These are phyloP conservation scores for Samia ricini DNA, from an alignment of 1,140 invertebrate species.

Conservation along the genomic window DNA sequence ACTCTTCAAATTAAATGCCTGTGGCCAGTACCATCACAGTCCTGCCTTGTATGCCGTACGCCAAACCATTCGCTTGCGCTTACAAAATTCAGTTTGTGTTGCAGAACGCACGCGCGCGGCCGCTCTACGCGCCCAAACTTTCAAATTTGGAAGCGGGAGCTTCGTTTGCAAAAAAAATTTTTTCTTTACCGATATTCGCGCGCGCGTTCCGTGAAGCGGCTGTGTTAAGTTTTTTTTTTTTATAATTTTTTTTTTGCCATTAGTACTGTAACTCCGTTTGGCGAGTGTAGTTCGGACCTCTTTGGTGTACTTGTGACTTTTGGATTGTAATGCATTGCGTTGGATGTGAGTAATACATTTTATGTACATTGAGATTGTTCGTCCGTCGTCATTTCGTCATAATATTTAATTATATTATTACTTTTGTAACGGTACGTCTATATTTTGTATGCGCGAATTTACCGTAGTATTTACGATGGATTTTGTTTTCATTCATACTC, in stretches of 20 bases:
- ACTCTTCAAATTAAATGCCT: conserved; percentile 41
- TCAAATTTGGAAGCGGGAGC: conserved; percentile 47
- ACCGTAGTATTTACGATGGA: not conserved
- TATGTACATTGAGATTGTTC: conserved; percentile 60
- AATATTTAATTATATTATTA: conserved; percentile 6
- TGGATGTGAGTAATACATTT: conserved; percentile 65
- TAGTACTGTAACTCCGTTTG: not conserved
- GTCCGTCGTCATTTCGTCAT: conserved; percentile 43
- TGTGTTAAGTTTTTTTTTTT: conserved; percentile 22
- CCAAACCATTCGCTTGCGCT: conserved; percentile 60
- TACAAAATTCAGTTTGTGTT: conserved; percentile 70
- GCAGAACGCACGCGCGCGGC: conserved; percentile 67
- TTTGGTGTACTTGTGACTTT: conserved; percentile 40
- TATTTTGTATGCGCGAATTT: conserved; percentile 2
- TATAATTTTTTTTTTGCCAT: not conserved
- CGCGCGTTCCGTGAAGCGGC: conserved; percentile 9
- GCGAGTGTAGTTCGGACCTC: conserved; percentile 25
- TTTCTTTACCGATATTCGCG: conserved; percentile 2
- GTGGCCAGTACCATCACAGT: conserved; percentile 61
- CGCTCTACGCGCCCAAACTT: conserved; percentile 63
- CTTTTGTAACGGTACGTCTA: conserved; percentile 7
- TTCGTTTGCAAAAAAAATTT: conserved; percentile 9
- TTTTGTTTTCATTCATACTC: not conserved
- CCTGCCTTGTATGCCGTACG: conserved; percentile 38
- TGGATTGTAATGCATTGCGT: conserved; percentile 69